phyloP scores from a whole-genome alignment of 2,797 vertebrate species.

The Melanotaenia maccullochi region DNA sequence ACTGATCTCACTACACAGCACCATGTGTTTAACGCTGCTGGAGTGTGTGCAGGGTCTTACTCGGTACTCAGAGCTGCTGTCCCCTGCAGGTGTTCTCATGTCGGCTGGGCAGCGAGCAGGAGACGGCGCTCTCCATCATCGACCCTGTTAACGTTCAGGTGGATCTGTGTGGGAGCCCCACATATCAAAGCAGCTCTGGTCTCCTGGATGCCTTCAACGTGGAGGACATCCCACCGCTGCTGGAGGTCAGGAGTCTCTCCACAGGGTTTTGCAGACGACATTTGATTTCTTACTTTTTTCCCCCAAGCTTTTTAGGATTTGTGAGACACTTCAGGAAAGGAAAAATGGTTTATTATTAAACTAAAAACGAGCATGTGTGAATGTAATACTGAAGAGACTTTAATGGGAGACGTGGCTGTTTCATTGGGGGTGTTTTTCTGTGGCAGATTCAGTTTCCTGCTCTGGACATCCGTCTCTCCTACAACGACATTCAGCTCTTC shows the following conservation, averaged over 20 bases:
- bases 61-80: too few species aligned
- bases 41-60: too few species aligned
- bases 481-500: slow-evolving; percentile 97
- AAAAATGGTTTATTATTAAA: background rate
- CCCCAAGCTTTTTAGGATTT: background rate
- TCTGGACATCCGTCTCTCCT: slow-evolving; percentile 95
- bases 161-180: slow-evolving; percentile 93
- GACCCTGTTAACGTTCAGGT: slow-evolving; percentile 96
- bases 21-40: too few species aligned
- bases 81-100: slow-evolving; percentile 92
- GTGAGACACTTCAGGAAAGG: background rate
- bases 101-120: slow-evolving; percentile 93
- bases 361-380: background rate
- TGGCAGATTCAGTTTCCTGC: slow-evolving; percentile 93
- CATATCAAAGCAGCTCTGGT: slow-evolving; percentile 92
- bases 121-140: slow-evolving; percentile 95
- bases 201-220: slow-evolving; percentile 96
- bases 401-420: background rate
- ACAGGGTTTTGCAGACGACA: too few species aligned
- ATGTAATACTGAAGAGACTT: background rate
- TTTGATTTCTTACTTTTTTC: background rate
- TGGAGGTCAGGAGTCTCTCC: slow-evolving; percentile 86
- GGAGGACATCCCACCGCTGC: slow-evolving; percentile 93
- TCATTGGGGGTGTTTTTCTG: slow-evolving; percentile 9
- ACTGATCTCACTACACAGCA: background rate